Evolutionary conservation across 2,888 invertebrate genomes (phyloP).

Genomic region (Trissolcus japonicus): DNA sequence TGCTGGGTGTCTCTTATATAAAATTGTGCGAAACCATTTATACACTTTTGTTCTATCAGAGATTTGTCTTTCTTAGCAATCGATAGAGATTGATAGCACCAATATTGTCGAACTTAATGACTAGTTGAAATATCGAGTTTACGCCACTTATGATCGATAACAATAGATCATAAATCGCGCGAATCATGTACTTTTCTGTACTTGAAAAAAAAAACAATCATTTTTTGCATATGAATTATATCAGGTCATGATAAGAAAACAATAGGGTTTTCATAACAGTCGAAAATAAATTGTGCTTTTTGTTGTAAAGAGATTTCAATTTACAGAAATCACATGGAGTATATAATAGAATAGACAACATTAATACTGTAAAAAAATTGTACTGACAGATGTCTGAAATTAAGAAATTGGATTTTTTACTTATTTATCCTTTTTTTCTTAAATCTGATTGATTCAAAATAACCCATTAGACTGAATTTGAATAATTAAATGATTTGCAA

Average conservation of each 20-base stretch:
- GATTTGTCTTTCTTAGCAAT: neutral
- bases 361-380: too few species aligned
- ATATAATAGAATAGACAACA: too few species aligned
- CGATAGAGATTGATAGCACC: slow-evolving; percentile 4
- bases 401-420: too few species aligned
- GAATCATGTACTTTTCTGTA: neutral
- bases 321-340: too few species aligned
- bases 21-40: neutral
- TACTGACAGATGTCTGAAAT: too few species aligned
- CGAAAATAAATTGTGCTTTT: too few species aligned
- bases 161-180: slow-evolving; percentile 2
- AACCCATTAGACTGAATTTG: too few species aligned
- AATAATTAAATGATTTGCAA: too few species aligned
- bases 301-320: too few species aligned
- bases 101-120: slow-evolving; percentile 3
- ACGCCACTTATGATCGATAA: neutral
- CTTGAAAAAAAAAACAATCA: neutral
- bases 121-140: slow-evolving; percentile 2
- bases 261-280: neutral
- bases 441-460: too few species aligned
- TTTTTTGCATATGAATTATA: slow-evolving; percentile 7
- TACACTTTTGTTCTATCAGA: neutral
- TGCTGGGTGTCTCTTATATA: too few species aligned
- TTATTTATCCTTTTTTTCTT: too few species aligned
- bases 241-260: neutral